Evolutionary conservation across 2,888 invertebrate species (phyloP).

Genomic region (Cryptus viduatorius): DNA sequence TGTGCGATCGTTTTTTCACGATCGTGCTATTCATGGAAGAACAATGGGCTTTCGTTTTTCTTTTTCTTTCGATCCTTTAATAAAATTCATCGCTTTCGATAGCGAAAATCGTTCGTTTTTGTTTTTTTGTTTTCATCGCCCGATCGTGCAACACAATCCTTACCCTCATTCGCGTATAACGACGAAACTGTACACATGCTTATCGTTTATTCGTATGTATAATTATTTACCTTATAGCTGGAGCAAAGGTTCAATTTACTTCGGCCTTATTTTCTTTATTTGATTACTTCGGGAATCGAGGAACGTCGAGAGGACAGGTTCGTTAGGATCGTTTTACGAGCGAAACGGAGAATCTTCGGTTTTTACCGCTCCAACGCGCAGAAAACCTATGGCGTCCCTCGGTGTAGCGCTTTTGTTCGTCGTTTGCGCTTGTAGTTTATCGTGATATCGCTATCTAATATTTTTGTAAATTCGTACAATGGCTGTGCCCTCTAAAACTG

Average conservation of each 20-base stretch:
- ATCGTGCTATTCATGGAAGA: slow-evolving; percentile 50
- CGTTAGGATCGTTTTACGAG: slow-evolving; percentile 25
- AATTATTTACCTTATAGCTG: slow-evolving; percentile 30
- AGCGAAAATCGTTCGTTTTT: neutral
- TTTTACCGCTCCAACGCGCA: neutral
- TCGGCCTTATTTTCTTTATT: slow-evolving; percentile 35
- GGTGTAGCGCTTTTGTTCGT: slow-evolving; percentile 15
- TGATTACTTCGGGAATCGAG: slow-evolving; percentile 23
- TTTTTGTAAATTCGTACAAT: slow-evolving; percentile 49
- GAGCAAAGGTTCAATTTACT: slow-evolving; percentile 53
- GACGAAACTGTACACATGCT: slow-evolving; percentile 27
- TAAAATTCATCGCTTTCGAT: neutral
- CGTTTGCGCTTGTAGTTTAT: slow-evolving; percentile 31
- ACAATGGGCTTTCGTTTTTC: slow-evolving; percentile 22
- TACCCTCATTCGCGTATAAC: slow-evolving; percentile 24
- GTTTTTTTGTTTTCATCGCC: neutral
- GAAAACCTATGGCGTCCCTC: slow-evolving; percentile 5
- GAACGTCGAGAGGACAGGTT: slow-evolving; percentile 33
- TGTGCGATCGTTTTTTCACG: slow-evolving; percentile 13
- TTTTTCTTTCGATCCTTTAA: slow-evolving; percentile 13
- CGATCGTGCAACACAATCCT: slow-evolving; percentile 18
- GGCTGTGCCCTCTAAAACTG: slow-evolving; percentile 54
- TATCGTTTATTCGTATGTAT: slow-evolving; percentile 26
- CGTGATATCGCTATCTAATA: slow-evolving; percentile 58
- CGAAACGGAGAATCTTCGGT: neutral